Conservation (phyloP, 2,113 vertebrate genomes). For the Vulpes ferrilata region DNA sequence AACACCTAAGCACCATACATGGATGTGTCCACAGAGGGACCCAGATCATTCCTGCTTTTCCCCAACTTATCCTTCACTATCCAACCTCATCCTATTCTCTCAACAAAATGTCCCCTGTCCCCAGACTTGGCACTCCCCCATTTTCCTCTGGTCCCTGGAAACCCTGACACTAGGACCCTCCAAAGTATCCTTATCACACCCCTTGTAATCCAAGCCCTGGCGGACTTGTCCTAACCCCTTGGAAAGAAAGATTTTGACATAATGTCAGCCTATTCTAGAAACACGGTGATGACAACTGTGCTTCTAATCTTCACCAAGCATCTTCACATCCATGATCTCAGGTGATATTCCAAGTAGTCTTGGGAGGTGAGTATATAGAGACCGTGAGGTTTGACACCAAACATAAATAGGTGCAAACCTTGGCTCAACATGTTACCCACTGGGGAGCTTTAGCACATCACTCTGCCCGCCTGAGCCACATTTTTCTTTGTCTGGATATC, state of each 20-base stretch:
- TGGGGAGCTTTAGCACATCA: too few relatives aligned
- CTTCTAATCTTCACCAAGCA: background rate
- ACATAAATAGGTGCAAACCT: background rate
- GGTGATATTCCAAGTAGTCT: background rate
- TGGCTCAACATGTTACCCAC: background rate
- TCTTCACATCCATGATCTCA: background rate
- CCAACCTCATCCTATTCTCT: background rate
- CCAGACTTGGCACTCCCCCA: background rate
- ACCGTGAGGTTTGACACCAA: background rate
- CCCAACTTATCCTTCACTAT: background rate
- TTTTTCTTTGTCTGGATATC: background rate
- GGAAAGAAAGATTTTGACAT: background rate
- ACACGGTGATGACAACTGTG: background rate
- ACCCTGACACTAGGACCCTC: background rate
- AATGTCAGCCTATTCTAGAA: slow-evolving; percentile 18
- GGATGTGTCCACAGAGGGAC: background rate
- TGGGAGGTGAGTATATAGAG: background rate
- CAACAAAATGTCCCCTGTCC: background rate
- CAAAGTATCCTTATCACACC: background rate
- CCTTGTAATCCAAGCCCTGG: background rate
- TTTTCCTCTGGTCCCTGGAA: background rate
- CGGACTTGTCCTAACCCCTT: background rate
- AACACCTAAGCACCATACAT: background rate
- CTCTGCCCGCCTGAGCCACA: background rate
- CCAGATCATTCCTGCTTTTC: background rate